Conservation (phyloP, 2,888 invertebrate genomes). For the Xylocampa areola region DNA sequence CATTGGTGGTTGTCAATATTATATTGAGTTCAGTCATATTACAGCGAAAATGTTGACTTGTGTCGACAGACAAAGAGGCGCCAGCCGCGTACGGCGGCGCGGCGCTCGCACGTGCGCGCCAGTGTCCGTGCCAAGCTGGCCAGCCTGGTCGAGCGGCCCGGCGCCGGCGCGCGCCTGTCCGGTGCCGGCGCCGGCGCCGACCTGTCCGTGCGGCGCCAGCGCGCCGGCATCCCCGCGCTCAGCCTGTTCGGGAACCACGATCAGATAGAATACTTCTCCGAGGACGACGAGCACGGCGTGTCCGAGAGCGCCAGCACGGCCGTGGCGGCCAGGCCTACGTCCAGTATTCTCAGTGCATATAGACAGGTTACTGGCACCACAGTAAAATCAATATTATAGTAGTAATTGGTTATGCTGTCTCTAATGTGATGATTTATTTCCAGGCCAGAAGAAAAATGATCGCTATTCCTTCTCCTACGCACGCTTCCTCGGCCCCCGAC, state of each 20-base stretch:
- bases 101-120: conserved; percentile 78
- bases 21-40: no score
- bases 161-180: conserved; percentile 9
- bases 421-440: conserved; percentile 33
- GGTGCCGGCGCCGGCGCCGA: conserved; percentile 32
- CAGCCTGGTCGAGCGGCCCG: conserved; percentile 17
- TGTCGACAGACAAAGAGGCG: conserved; percentile 67
- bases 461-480: conserved; percentile 78
- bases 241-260: conserved; percentile 91
- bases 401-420: not conserved
- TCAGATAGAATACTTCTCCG: conserved; percentile 92
- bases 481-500: conserved; percentile 88
- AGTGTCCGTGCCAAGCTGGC: conserved; percentile 78
- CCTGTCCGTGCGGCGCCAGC: conserved; percentile 57
- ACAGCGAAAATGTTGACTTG: not conserved
- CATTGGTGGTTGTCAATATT: no score
- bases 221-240: conserved; percentile 72
- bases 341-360: conserved; percentile 80
- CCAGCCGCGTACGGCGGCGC: conserved; percentile 81
- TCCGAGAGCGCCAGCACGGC: conserved; percentile 75
- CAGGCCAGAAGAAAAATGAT: conserved; percentile 87
- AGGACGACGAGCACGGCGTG: conserved; percentile 76
- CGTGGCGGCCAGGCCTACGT: conserved; percentile 82
- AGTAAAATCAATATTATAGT: not conserved
- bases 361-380: conserved; percentile 76